Conservation (phyloP, 2,888 invertebrate species). For the Sialis fuliginosa region DNA sequence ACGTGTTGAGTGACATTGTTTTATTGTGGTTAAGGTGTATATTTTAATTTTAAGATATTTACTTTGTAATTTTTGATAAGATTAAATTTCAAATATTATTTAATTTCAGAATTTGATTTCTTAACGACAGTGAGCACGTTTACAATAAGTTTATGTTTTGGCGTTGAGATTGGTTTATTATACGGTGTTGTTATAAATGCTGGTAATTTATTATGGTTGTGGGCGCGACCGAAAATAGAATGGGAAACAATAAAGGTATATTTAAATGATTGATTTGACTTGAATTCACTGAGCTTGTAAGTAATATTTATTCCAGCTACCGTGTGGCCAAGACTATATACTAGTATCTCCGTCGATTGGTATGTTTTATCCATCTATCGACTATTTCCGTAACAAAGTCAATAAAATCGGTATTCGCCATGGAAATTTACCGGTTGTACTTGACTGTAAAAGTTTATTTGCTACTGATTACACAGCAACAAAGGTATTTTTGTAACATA, state of each 20-base stretch:
- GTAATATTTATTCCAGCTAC: conserved; percentile 20
- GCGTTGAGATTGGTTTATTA: conserved; percentile 66
- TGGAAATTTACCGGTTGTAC: conserved; percentile 31
- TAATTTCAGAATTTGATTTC: conserved; percentile 21
- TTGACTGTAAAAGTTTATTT: conserved; percentile 47
- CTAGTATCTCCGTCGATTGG: conserved; percentile 44
- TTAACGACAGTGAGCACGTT: conserved; percentile 50
- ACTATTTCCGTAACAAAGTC: conserved; percentile 39
- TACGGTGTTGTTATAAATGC: conserved; percentile 50
- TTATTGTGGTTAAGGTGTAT: too few species aligned
- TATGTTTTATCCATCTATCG: conserved; percentile 52
- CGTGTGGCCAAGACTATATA: conserved; percentile 31
- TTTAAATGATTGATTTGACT: conserved; percentile 4
- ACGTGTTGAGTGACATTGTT: too few species aligned
- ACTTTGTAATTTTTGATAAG: too few species aligned
- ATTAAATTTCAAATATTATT: too few species aligned
- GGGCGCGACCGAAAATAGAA: conserved; percentile 42
- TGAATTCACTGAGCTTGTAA: neutral
- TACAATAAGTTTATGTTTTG: conserved; percentile 42
- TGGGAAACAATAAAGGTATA: conserved; percentile 26
- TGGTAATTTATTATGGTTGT: conserved; percentile 40
- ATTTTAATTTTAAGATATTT: too few species aligned
- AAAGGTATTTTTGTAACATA: conserved; percentile 26
- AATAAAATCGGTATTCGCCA: conserved; percentile 27
- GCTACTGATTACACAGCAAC: conserved; percentile 49